phyloP scores from a whole-genome alignment of 2,797 vertebrate genomes.

The Oreochromis mossambicus region DNA sequence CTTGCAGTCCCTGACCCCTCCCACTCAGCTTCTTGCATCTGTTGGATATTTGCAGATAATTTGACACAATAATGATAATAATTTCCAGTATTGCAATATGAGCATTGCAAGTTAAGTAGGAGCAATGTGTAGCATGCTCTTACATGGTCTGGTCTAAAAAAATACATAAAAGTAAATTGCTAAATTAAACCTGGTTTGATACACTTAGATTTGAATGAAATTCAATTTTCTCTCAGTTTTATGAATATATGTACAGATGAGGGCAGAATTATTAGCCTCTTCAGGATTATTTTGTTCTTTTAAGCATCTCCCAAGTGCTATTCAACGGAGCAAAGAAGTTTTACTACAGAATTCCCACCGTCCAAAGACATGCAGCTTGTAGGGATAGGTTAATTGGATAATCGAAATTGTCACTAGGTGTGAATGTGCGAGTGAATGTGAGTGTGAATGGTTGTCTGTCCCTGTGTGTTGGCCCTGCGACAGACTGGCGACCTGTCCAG shows the following conservation, averaged over 20 bases:
- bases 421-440: too few species aligned
- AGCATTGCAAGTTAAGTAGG: background rate
- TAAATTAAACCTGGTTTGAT: background rate
- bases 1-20: background rate
- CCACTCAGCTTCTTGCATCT: background rate
- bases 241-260: background rate
- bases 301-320: background rate
- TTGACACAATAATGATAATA: background rate
- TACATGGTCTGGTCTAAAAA: background rate
- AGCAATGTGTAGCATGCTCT: background rate
- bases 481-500: too few species aligned
- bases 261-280: background rate
- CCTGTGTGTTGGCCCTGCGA: too few species aligned
- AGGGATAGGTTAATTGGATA: too few species aligned
- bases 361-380: too few species aligned
- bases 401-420: too few species aligned
- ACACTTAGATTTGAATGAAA: background rate
- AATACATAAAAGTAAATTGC: background rate
- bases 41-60: background rate
- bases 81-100: background rate
- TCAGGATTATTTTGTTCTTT: background rate
- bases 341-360: background rate
- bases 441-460: too few species aligned
- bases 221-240: background rate
- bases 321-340: accelerated